These are phyloP conservation scores for Nycticorax nycticorax DNA, from an alignment of 2,113 vertebrate genomes.

Conservation along the genomic window DNA sequence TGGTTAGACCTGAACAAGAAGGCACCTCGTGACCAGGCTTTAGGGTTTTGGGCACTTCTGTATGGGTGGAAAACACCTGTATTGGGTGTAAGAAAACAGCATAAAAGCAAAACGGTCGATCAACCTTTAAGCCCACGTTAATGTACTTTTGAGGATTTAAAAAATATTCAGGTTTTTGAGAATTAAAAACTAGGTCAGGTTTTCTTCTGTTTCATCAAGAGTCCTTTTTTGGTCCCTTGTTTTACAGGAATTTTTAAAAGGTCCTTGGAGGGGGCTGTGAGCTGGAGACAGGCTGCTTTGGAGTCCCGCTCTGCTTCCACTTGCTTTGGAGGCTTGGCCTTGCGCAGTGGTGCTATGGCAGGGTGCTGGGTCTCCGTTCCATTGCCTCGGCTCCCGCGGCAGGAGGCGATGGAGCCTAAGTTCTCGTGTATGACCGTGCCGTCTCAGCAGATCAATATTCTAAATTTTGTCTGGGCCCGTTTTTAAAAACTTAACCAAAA, in stretches of 20 bases:
- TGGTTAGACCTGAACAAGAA: background rate
- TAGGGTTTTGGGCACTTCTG: background rate
- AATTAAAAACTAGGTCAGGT: background rate
- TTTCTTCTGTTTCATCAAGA: background rate
- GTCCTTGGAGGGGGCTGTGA: background rate
- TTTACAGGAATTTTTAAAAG: background rate
- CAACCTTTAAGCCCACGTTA: background rate
- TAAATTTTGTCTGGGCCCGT: too few relatives aligned
- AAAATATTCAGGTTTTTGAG: background rate
- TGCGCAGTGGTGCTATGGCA: fast-evolving
- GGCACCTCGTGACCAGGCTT: background rate
- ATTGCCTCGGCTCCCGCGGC: background rate
- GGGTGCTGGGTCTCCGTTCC: background rate
- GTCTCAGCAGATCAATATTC: background rate
- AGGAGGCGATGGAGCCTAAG: fast-evolving
- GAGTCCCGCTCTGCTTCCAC: background rate
- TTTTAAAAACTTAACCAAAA: background rate
- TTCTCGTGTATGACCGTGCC: background rate
- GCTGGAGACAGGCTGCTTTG: background rate
- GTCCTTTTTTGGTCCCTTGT: background rate
- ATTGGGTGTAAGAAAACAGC: fast-evolving
- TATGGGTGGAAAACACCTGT: background rate
- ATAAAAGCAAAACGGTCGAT: background rate
- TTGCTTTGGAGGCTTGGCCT: background rate
- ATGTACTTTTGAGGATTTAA: background rate